Base-by-base conservation (phyloP, 1,140 invertebrate genomes). In the Dinothrombium tinctorium region DNA sequence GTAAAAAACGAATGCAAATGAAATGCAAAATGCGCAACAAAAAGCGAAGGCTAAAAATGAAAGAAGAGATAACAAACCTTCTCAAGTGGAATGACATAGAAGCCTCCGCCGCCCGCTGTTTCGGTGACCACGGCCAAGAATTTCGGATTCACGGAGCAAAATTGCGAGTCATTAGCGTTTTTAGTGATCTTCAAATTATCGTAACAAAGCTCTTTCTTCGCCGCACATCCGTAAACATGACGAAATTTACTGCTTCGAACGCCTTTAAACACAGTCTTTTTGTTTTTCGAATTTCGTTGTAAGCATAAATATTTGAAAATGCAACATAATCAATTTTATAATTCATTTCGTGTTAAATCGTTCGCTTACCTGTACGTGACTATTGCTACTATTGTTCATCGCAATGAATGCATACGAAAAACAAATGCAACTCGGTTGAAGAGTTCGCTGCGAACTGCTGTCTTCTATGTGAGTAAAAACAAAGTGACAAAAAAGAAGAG, bases 101-200 rank as follows among this genome's bases (percentile, higher is more conserved):
- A 95, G 15, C 84, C 76, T 3, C 83, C 83, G 2, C 87, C 87
- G 4, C 86, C 86, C 6, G 32, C n/a, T 28, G 15, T 26, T n/a
- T 98, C 90, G 37, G 92, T 90, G 58, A 98, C 94, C 53, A 98
- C 82, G 41, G 92, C 94, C 50, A 99, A 64, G 64, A 94, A 98
- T 64, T 99, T 99, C 19, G 92, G 89, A 64, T 99, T 99, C 46
- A 98, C 92, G 47, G 82, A 79, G 69, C 89, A 96, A 60, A 95
- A 96, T 41, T 83, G 89, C 31, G 87, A 92, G 60, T 99, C 94
- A 83, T 86, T 92, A 31, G 84, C 87, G 57, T 79, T 89, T 59
- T 96, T 95, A 14, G 89, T 95, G 32, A 99, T 87, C 54, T 87
- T 69, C 54, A 99, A 84, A 61, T 94, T 92, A 63, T 96, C 90